phyloP scores from a whole-genome alignment of 2,113 vertebrate genomes.

The Oreochromis niloticus region DNA sequence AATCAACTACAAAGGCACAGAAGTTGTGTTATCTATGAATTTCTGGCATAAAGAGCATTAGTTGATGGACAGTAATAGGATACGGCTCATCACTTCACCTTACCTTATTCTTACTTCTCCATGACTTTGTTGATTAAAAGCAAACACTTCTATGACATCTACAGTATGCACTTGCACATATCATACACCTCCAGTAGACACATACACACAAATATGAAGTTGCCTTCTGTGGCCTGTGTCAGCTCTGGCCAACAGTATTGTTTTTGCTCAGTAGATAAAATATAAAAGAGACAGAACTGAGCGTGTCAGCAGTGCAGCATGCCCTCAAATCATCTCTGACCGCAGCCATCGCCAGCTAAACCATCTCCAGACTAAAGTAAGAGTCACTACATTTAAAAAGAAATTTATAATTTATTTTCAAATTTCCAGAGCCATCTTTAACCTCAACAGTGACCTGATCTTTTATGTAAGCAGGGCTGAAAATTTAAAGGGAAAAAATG shows the following conservation, averaged over 20 bases:
- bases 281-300: neutral
- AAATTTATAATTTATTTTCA: neutral
- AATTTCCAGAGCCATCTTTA: neutral
- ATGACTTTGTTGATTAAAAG: neutral
- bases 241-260: neutral
- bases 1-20: neutral
- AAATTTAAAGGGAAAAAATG: neutral
- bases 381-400: neutral
- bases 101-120: neutral
- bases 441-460: neutral
- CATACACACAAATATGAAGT: neutral
- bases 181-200: neutral
- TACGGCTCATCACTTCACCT: neutral
- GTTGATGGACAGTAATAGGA: neutral
- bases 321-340: neutral
- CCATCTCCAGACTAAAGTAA: neutral
- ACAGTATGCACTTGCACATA: neutral
- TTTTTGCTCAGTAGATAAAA: slow-evolving; percentile 11
- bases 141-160: neutral
- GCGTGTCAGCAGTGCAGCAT: neutral
- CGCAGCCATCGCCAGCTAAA: neutral
- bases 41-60: neutral
- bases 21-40: neutral
- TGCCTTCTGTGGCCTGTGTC: slow-evolving; percentile 4
- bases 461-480: neutral